Conservation (phyloP, 2,797 vertebrate genomes). For the Parauchenoglanis punctatus region DNA sequence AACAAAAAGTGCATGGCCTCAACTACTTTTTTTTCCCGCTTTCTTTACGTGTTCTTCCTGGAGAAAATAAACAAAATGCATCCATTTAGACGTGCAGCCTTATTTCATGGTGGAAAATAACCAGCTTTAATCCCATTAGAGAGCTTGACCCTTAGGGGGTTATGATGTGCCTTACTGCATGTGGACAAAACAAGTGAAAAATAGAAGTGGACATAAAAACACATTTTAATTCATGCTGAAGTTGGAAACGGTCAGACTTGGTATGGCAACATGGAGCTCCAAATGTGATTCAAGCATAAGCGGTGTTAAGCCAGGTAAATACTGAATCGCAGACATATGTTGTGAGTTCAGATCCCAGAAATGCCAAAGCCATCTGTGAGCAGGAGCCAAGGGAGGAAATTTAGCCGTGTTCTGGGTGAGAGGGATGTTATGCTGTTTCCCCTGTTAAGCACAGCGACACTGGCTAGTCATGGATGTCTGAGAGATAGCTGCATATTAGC, state of each 20-base stretch:
- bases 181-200: slow-evolving; percentile 1
- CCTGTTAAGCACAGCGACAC: not conserved
- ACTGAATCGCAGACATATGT: not conserved
- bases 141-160: not conserved
- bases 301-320: not conserved
- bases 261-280: not conserved
- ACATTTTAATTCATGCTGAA: not conserved
- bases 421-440: not conserved
- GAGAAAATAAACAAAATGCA: slow-evolving; percentile 44
- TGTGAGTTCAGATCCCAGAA: not conserved
- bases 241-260: not conserved
- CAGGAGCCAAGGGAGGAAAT: not conserved
- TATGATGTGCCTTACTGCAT: not conserved
- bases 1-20: slow-evolving; percentile 14
- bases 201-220: not conserved
- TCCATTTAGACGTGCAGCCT: slow-evolving; percentile 25
- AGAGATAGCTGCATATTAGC: too few relatives aligned
- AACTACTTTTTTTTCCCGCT: not conserved
- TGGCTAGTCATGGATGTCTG: not conserved
- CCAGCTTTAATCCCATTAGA: slow-evolving; percentile 18
- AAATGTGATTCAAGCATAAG: not conserved
- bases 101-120: slow-evolving; percentile 39
- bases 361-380: not conserved
- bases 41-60: slow-evolving; percentile 5
- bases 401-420: not conserved